Base-by-base conservation (phyloP, 2,797 vertebrate species). In the Lophura swinhoii region DNA sequence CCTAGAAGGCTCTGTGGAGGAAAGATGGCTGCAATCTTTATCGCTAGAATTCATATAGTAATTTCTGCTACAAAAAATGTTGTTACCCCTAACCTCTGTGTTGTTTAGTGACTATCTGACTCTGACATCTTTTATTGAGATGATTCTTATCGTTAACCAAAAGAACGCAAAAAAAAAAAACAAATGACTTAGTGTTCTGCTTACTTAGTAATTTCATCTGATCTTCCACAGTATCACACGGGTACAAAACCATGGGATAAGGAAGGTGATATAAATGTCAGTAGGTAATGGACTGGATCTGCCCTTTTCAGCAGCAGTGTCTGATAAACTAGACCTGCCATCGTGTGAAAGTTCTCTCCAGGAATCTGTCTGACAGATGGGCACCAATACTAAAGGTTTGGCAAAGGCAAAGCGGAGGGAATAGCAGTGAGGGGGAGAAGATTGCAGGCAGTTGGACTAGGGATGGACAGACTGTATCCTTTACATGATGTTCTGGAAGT, bases 321-420 rank as follows among this genome's bases (percentile, higher is more conserved):
- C 55, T 92, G 88, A 55, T 69, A 55, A 63, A 75, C 31, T 53
- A 58, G 69, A 60, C 69, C 84, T 85, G 58, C 55, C 21, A 33
- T 59, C 21, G n/a, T 49, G 33, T 71, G 69, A 46, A 59, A 5
- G 29, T 59, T 58, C 12, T 53, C 35, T 43, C 41, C 48, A 59
- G 44, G 55, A 39, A 68, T 90, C 44, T 75, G 31, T 46, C 51
- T 60, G 71, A 77, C 88, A 87, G 81, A 84, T 93, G 90, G 75
- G 48, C 46, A 23, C n/a, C 0, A 2, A 53, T 33, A 43, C 35
- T 37, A 56, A 78, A 53, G 33, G 46, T 1, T 5, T 0, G 8
- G 33, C 63, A 67, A n/a, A 82, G 8, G 33, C 63, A 67, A 29
- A 82, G 44, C 44, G 15, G 82, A 86, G 55, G 67, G 46, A 24